Conservation (phyloP, 2,797 vertebrate genomes). For the Emys orbicularis region DNA sequence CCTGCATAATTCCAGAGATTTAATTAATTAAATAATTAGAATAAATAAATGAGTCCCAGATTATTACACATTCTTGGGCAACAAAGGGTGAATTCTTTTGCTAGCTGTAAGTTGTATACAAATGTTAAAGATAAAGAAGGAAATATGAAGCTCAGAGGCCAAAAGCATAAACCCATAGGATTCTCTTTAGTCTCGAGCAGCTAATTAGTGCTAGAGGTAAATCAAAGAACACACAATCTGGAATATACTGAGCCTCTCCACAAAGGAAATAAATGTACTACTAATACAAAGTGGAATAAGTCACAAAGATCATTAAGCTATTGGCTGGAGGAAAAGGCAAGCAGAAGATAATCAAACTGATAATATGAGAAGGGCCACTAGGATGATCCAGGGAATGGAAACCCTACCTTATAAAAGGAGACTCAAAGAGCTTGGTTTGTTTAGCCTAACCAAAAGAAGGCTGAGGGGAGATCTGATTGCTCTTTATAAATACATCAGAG, state of each 20-base stretch:
- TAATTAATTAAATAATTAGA: not conserved
- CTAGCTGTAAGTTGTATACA: not conserved
- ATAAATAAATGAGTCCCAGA: not conserved
- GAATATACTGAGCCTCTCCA: not conserved
- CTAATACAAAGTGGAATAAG: not conserved
- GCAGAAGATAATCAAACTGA: not conserved
- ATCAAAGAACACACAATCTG: not conserved
- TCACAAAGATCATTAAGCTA: not conserved
- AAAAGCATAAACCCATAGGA: not conserved
- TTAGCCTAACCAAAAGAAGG: too few relatives aligned
- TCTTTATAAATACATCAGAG: too few relatives aligned
- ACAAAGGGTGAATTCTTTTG: not conserved
- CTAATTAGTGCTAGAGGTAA: not conserved
- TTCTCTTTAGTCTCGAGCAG: not conserved
- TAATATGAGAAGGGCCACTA: not conserved
- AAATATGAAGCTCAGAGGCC: not conserved
- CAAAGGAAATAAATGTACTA: not conserved
- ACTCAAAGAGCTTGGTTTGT: too few relatives aligned
- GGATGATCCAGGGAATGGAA: too few relatives aligned
- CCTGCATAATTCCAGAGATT: not conserved
- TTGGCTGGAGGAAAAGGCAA: not conserved
- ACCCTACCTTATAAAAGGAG: too few relatives aligned
- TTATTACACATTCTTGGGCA: not conserved
- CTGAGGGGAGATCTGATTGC: too few relatives aligned
- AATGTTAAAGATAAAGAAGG: not conserved